Base-by-base conservation (phyloP, 2,888 invertebrate genomes). In the Oscheius myriophilus region DNA sequence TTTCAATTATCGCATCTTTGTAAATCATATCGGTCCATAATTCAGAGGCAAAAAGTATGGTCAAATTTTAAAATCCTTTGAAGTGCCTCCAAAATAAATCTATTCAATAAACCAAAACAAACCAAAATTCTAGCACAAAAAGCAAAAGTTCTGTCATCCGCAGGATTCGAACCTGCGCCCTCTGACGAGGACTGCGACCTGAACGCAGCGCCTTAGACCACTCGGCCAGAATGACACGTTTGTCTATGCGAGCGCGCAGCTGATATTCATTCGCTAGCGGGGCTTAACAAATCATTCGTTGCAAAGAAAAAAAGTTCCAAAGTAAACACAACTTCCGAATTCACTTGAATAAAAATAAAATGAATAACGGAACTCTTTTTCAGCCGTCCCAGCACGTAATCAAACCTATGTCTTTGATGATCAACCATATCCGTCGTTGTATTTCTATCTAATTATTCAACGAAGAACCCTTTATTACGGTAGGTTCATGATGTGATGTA, bases 401-500 rank as follows among this genome's bases (percentile, higher is more conserved):
- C 80, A 80, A 70, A 79, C 75, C 4, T 93, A 94, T 77, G 95
- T 94, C 82, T 96, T 96, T 86, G 97, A 97, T 90, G 93, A 93
- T 25, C 95, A 86, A 66, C 84, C 84, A 62, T 89, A 88, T 83
- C 87, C 96, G 88, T 96, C 96, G 89, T 93, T 96, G 87, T 96
- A 96, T 83, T 97, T 95, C 89, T 92, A 93, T 87, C 94, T 97
- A 87, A 93, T 93, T 89, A 95, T 97, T 88, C 92, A 96, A 85
- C 91, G 97, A 87, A 92, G 96, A 87, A 96, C 96, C 72, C 92
- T 97, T 83, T 97, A 96, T 91, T 97, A 97, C 90, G 96, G 78
- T 78, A 59, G 21, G 62, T 41, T 49, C 4, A 21, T 14, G 12
- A 45, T 1, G 25, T 49, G 16, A 23, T 6, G 3, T 6, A 49